A percentile compares a stretch with the other conserved stretches of the same genome.
Evolutionary conservation across 2,113 vertebrate genomes (phyloP).

Genomic region (Isurus oxyrinchus): DNA sequence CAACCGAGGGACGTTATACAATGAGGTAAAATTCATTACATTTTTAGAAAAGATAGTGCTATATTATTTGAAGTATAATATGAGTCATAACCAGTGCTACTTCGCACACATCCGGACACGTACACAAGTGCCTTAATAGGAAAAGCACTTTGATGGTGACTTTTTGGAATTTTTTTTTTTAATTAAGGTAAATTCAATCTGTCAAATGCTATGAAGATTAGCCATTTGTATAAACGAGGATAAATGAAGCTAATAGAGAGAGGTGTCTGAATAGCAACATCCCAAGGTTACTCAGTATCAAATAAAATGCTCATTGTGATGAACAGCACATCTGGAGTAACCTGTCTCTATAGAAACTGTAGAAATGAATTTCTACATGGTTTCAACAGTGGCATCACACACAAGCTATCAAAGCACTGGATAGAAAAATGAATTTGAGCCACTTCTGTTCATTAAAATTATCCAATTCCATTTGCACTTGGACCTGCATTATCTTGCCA

Average conservation of each 20-base stretch:
- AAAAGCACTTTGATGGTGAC: neutral
- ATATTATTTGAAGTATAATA: neutral
- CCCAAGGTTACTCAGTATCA: neutral
- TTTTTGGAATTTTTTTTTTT: neutral
- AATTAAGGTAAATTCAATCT: neutral
- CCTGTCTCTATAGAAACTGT: slow-evolving; percentile 17
- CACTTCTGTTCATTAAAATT: neutral
- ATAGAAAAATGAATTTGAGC: neutral
- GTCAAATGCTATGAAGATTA: neutral
- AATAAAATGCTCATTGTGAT: neutral
- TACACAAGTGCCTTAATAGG: neutral
- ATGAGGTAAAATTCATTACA: neutral
- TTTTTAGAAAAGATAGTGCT: neutral
- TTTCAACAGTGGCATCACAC: neutral
- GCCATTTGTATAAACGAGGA: neutral
- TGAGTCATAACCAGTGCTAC: neutral
- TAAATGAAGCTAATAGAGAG: neutral
- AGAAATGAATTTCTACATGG: neutral
- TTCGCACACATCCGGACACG: neutral
- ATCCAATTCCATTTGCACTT: neutral
- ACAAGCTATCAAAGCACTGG: slow-evolving; percentile 9
- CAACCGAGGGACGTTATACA: too few relatives aligned
- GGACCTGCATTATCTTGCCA: neutral
- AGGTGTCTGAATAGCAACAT: neutral
- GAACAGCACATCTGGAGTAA: neutral